Conservation (phyloP, 2,888 invertebrate species). For the Allacma fusca region DNA sequence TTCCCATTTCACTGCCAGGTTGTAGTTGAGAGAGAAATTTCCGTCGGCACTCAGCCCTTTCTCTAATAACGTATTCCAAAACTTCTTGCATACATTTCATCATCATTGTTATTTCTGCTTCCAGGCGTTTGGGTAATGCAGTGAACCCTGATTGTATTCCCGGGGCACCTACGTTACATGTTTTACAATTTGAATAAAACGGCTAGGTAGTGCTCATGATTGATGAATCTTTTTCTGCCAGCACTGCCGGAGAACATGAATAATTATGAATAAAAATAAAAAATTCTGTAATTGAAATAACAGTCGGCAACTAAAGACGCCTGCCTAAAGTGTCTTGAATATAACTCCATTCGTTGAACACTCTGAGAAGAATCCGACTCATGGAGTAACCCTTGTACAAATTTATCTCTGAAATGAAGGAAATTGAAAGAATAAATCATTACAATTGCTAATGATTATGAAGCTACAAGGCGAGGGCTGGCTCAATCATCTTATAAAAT, state of each 20-base stretch:
- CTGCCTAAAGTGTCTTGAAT: conserved; percentile 40
- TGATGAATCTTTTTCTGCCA: no score
- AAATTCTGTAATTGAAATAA: no score
- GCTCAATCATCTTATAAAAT: no score
- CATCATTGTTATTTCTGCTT: conserved; percentile 32
- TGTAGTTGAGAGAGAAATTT: no score
- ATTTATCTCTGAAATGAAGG: conserved; percentile 10
- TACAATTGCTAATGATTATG: neutral
- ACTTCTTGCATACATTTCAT: conserved; percentile 36
- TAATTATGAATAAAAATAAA: no score
- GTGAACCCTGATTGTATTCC: conserved; percentile 34
- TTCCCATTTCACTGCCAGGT: no score
- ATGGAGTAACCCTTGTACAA: conserved; percentile 30
- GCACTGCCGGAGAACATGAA: no score
- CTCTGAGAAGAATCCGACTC: conserved; percentile 33
- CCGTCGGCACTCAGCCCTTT: neutral
- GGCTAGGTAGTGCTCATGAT: no score
- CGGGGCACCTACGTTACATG: no score
- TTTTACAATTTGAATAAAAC: no score
- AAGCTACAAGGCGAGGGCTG: no score
- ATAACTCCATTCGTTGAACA: conserved; percentile 32
- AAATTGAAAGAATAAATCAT: neutral
- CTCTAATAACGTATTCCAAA: conserved; percentile 18
- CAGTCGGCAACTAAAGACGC: neutral
- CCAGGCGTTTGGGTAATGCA: conserved; percentile 31